Evolutionary conservation across 2,888 invertebrate species (phyloP).

Genomic region (Lypha dubia): DNA sequence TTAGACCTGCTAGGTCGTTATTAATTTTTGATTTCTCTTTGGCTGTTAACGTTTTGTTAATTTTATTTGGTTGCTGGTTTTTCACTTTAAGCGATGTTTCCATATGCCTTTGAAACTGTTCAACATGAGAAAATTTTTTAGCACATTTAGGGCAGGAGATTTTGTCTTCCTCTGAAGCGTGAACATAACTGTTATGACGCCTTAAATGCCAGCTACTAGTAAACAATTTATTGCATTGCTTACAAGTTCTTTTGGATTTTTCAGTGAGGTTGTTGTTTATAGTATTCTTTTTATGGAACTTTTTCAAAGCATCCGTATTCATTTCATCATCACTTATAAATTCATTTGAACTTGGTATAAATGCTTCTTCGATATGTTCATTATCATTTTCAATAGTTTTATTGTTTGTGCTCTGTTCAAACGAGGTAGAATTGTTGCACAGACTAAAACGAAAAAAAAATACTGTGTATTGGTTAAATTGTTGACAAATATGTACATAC

Average conservation of each 20-base stretch:
- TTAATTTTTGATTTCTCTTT: neutral
- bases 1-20: neutral
- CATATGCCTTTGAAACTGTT: neutral
- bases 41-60: neutral
- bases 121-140: neutral
- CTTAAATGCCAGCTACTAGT: neutral
- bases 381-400: neutral
- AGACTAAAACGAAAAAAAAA: slow-evolving; percentile 6
- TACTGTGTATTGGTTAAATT: neutral
- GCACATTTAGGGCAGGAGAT: neutral
- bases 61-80: neutral
- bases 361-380: neutral
- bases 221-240: slow-evolving; percentile 5
- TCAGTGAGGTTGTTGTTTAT: neutral
- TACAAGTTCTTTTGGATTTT: neutral
- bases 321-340: neutral
- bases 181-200: neutral
- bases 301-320: neutral
- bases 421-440: neutral
- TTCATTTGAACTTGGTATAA: slow-evolving; percentile 1
- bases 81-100: neutral
- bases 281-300: neutral
- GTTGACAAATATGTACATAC: too few species aligned
- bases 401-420: neutral
- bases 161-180: neutral